phyloP scores from a whole-genome alignment of 2,113 vertebrate genomes.

The Ovis aries region ARS-UI_Ramb_v3.0 NC_056069.1:40374501-40375000 shows the following conservation, averaged over 20 bases:
- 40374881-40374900: not conserved
- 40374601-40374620: not conserved
- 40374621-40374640: not conserved
- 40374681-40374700: not conserved
- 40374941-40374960: not conserved
- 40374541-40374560: not conserved
- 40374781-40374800: not conserved
- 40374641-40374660: rapidly evolving
- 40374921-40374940: not conserved
- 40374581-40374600: not conserved
- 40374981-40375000: not conserved
- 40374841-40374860: not conserved
- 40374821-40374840: not conserved
- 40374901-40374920: not conserved
- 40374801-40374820: not conserved
- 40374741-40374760: not conserved
- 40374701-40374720: not conserved
- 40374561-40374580: rapidly evolving
- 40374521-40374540: not conserved
- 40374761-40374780: no score
- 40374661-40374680: not conserved
- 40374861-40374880: not conserved
- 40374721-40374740: not conserved
- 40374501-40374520: not conserved
- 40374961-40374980: not conserved